Percentiles rank a stretch among this genome's conserved stretches.
phyloP scores from a whole-genome alignment of 2,797 vertebrate species.

The Petrocephalus schoutedeni region DNA sequence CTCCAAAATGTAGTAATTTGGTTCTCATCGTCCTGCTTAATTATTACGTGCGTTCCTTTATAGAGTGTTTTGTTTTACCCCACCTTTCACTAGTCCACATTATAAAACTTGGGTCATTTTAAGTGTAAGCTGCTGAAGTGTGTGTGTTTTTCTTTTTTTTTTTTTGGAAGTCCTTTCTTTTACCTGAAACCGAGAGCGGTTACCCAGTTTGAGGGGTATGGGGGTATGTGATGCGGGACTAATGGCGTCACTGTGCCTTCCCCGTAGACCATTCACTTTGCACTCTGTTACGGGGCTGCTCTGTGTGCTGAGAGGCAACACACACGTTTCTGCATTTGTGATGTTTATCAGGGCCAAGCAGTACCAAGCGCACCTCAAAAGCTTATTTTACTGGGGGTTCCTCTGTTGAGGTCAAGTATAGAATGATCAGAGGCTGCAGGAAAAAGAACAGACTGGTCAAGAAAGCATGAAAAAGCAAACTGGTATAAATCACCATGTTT shows the following conservation, averaged over 20 bases:
- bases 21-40: background rate
- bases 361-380: background rate
- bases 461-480: background rate
- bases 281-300: background rate
- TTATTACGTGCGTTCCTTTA: background rate
- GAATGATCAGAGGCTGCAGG: background rate
- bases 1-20: constrained; percentile 46
- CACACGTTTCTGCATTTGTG: background rate
- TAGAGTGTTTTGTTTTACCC: background rate
- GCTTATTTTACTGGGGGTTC: background rate
- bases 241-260: background rate
- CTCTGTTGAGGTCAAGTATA: background rate
- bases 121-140: background rate
- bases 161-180: background rate
- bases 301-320: background rate
- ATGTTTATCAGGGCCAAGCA: background rate
- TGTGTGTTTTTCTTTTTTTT: background rate
- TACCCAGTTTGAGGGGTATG: background rate
- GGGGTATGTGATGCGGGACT: background rate
- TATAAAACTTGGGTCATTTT: background rate
- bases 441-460: background rate
- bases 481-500: background rate
- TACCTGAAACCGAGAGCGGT: background rate
- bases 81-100: background rate
- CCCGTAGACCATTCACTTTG: background rate